Percentiles rank a stretch among this genome's conserved stretches.
These are phyloP conservation scores for Gonioctena quinquepunctata DNA, from an alignment of 1,140 invertebrate species.

Conservation along the genomic window DNA sequence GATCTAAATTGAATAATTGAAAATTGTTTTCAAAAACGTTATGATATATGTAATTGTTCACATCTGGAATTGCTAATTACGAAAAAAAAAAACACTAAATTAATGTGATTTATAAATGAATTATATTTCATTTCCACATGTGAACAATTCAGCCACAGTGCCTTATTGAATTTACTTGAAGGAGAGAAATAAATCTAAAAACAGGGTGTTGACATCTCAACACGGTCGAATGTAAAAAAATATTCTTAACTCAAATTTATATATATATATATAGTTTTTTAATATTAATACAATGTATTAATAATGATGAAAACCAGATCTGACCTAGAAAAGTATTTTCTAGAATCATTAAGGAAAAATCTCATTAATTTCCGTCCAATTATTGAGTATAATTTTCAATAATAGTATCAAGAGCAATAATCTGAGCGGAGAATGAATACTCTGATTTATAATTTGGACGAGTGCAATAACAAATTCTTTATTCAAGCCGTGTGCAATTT, in stretches of 20 bases:
- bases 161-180: background rate
- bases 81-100: no score
- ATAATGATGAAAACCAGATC: constrained; percentile 5
- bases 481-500: constrained; percentile 19
- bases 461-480: constrained; percentile 12
- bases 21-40: no score
- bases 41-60: no score
- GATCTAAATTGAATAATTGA: no score
- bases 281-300: background rate
- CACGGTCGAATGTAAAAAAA: no score
- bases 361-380: constrained; percentile 19
- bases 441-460: constrained; percentile 5
- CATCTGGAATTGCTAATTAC: no score
- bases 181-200: background rate
- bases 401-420: background rate
- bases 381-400: no score
- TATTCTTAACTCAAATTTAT: no score
- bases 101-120: no score
- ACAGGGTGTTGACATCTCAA: background rate
- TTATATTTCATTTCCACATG: no score
- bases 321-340: constrained; percentile 19
- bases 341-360: background rate
- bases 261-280: background rate
- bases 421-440: constrained; percentile 6
- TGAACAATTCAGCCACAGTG: background rate